These are phyloP conservation scores for Bellardia bayeri DNA, from an alignment of 2,888 invertebrate genomes.

Conservation along the genomic window DNA sequence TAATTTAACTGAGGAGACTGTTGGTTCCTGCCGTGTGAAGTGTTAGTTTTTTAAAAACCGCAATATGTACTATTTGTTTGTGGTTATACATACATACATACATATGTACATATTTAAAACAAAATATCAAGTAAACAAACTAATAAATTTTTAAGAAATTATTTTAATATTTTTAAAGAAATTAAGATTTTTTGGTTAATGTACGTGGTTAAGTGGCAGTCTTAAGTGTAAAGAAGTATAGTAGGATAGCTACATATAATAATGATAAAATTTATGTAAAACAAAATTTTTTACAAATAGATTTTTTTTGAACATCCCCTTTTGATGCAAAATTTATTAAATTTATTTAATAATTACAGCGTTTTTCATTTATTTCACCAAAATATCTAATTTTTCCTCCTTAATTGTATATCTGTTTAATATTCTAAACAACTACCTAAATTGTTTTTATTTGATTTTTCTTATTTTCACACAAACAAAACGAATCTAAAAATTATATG, in stretches of 20 bases:
- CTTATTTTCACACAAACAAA: too few species aligned
- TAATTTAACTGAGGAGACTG: neutral
- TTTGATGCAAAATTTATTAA: too few species aligned
- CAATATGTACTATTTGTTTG: neutral
- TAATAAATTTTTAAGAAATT: slow-evolving; percentile 17
- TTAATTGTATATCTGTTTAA: neutral
- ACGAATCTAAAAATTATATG: too few species aligned
- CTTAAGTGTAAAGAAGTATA: neutral
- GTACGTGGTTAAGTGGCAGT: neutral
- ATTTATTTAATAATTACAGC: too few species aligned
- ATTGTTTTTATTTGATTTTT: neutral
- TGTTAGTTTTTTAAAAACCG: neutral
- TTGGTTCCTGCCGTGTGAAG: slow-evolving; percentile 3
- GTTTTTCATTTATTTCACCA: too few species aligned
- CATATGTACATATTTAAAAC: neutral
- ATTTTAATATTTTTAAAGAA: slow-evolving; percentile 13
- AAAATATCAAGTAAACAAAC: slow-evolving; percentile 11
- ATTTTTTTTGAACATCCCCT: too few species aligned
- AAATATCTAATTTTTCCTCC: too few species aligned
- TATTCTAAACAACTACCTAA: neutral
- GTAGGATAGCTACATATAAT: too few species aligned
- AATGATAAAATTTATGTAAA: too few species aligned
- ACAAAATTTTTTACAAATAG: too few species aligned
- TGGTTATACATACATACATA: neutral
- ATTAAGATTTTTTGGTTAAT: neutral